Base-by-base conservation (phyloP, 2,113 vertebrate genomes). In the Phalacrocorax brasilianus region DNA sequence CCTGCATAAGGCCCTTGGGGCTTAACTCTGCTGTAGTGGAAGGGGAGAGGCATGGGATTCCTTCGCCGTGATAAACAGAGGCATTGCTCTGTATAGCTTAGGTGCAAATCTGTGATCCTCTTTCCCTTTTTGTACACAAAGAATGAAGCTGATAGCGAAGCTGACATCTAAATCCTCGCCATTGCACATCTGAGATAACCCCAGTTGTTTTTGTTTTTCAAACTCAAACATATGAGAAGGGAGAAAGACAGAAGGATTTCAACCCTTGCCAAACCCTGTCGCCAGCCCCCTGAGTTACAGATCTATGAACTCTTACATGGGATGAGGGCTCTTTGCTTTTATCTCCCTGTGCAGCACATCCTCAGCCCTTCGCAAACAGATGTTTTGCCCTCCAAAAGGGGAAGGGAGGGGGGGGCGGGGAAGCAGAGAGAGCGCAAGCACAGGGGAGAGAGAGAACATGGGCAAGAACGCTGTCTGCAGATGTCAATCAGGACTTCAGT, bases 401-500 rank as follows among this genome's bases (percentile, higher is more conserved):
- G 91, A 92, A 38, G 38, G 38, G 38, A 9, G 38, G 38, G 38
- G 38, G 38, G 38, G 12, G 74, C 55, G 44, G 30, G 53, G 5
- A 7, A 11, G 5, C 21, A 55, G 12, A 42, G 38, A 11, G 33
- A 42, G 35, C 7, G 2, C 1, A 22, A 63, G 61, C 68, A 67
- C 14, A 4, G 14, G n/a, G 24, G 81, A 28, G 30, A 40, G 77
- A 21, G 24, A 1, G 35, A 91, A 76, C 82, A 82, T 23, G 67
- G 89, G 85, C 83, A 93, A 85, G 80, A 96, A 96, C 91, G 90
- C 90, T 93, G 86, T 68, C 92, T 96, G 93, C 88, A 94, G 92
- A 93, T 92, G 93, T 93, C 96, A 97, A 85, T 91, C 91, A 96
- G 92, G 93, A 91, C 89, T 95, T 91, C 93, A 87, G 82, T 87